phyloP scores from a whole-genome alignment of 2,797 vertebrate genomes.

The Chloroceryle amazona region DNA sequence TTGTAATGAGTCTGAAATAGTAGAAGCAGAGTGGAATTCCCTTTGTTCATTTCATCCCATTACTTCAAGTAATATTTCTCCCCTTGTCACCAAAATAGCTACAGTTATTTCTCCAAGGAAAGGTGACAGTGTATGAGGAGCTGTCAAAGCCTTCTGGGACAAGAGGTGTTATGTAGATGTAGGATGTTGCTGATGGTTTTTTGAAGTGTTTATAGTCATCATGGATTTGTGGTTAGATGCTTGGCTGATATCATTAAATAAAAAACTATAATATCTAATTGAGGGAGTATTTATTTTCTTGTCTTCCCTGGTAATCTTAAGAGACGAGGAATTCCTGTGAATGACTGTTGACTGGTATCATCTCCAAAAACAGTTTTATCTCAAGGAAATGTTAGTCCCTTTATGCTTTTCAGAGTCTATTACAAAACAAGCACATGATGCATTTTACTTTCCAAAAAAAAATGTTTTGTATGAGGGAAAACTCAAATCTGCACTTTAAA shows the following conservation, averaged over 20 bases:
- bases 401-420: background rate
- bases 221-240: background rate
- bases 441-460: slow-evolving; percentile 2
- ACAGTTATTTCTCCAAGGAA: background rate
- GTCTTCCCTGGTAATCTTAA: background rate
- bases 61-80: background rate
- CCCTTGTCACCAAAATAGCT: background rate
- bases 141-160: background rate
- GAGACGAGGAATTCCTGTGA: background rate
- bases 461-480: background rate
- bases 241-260: background rate
- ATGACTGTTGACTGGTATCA: background rate
- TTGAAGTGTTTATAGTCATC: background rate
- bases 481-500: slow-evolving; percentile 43
- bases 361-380: background rate
- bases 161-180: background rate
- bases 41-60: background rate
- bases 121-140: background rate
- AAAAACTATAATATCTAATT: background rate
- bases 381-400: background rate
- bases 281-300: background rate
- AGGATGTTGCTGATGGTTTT: background rate
- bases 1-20: background rate
- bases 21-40: background rate
- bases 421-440: background rate